phyloP scores from a whole-genome alignment of 2,113 vertebrate species.

The Xiphophorus maculatus region DNA sequence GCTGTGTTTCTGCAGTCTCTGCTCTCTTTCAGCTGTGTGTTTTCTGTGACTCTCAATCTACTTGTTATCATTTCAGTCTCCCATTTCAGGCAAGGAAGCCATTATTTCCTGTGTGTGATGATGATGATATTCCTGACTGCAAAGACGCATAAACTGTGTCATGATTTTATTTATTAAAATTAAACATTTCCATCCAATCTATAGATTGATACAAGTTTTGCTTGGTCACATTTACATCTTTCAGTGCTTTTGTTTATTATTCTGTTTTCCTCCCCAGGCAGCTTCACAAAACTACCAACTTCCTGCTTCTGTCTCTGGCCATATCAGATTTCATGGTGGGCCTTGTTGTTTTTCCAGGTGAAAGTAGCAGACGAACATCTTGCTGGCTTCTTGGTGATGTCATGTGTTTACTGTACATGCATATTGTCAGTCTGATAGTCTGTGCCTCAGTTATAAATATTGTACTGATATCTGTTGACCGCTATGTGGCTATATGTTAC shows the following conservation, averaged over 20 bases:
- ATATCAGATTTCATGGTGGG: conserved; percentile 64
- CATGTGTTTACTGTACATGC: conserved; percentile 21
- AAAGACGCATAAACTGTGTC: too few species aligned
- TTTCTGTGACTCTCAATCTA: conserved; percentile 4
- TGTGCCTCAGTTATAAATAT: not conserved
- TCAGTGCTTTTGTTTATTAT: too few species aligned
- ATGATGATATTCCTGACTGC: too few species aligned
- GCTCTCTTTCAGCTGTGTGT: not conserved
- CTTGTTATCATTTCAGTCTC: conserved; percentile 10
- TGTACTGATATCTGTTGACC: conserved; percentile 49
- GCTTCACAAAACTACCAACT: conserved; percentile 71
- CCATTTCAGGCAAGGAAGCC: conserved; percentile 7
- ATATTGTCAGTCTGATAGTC: not conserved
- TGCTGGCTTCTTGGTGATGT: conserved; percentile 64
- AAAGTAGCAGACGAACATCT: not conserved
- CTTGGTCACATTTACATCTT: not conserved
- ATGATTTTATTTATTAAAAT: too few species aligned
- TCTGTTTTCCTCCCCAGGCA: conserved; percentile 45
- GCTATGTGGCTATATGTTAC: conserved; percentile 23
- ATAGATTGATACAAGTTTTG: too few species aligned
- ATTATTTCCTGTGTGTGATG: too few species aligned
- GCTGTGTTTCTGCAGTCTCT: not conserved
- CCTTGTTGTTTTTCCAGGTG: conserved; percentile 81
- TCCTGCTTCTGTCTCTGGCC: conserved; percentile 69
- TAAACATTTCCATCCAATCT: too few species aligned